phyloP scores from a whole-genome alignment of 2,113 vertebrate species.

The Bucco capensis region DNA sequence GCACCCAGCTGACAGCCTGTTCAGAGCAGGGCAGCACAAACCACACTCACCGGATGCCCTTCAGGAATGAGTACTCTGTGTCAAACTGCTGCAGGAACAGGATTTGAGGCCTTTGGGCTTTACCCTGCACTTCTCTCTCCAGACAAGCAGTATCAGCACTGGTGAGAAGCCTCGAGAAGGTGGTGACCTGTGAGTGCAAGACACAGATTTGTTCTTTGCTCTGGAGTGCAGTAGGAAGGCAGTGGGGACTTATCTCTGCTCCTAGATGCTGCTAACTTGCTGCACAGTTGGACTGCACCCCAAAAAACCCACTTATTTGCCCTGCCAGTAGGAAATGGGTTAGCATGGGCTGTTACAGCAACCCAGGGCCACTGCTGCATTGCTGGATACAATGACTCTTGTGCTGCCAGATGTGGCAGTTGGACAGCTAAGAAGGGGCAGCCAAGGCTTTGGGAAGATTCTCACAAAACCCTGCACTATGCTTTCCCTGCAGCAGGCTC shows the following conservation, averaged over 20 bases:
- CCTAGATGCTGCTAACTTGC: neutral
- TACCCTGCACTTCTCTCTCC: constrained; percentile 56
- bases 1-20: fast-evolving
- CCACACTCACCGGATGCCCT: constrained; percentile 82
- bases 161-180: constrained; percentile 93
- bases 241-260: neutral
- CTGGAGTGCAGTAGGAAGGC: neutral
- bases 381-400: neutral
- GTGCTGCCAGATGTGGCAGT: neutral
- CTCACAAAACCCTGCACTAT: fast-evolving
- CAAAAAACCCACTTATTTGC: fast-evolving
- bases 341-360: neutral
- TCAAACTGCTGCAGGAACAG: constrained; percentile 92
- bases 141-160: constrained; percentile 72
- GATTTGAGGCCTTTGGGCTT: constrained; percentile 61
- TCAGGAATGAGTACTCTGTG: constrained; percentile 89
- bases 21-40: neutral
- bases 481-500: neutral
- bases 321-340: neutral
- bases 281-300: neutral
- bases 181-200: constrained; percentile 80
- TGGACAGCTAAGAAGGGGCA: neutral
- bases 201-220: neutral
- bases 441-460: neutral
- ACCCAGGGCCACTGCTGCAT: neutral